A percentile compares a stretch with the other conserved stretches of the same genome.
Conservation (phyloP, 2,797 vertebrate genomes). For the Tragelaphus eurycerus region DNA sequence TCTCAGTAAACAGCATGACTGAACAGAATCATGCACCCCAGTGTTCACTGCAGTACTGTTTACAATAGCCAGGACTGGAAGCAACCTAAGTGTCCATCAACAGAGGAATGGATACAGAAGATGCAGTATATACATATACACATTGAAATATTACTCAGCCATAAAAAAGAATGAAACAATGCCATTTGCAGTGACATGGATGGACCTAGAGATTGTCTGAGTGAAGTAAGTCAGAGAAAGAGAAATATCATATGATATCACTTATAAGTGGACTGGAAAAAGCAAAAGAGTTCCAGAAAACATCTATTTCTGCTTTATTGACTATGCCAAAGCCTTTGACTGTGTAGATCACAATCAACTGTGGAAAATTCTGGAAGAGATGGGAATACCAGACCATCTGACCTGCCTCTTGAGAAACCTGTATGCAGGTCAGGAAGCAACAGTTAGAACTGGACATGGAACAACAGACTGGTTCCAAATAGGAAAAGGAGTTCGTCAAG, state of each 20-base stretch:
- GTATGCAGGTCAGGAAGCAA: too few relatives aligned
- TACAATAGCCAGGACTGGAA: not conserved
- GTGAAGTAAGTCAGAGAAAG: not conserved
- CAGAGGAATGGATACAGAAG: not conserved
- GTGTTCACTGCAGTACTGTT: not conserved
- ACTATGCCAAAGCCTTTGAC: too few relatives aligned
- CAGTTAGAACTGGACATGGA: too few relatives aligned
- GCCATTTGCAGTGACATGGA: not conserved
- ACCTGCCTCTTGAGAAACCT: too few relatives aligned
- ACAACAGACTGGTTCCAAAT: too few relatives aligned
- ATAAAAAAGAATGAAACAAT: not conserved
- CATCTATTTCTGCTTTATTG: too few relatives aligned
- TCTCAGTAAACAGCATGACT: not conserved
- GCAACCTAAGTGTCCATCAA: not conserved
- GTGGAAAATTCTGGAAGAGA: too few relatives aligned
- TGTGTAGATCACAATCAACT: too few relatives aligned
- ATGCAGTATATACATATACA: not conserved
- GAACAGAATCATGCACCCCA: not conserved
- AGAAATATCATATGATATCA: not conserved
- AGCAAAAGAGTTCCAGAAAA: too few relatives aligned
- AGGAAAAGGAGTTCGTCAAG: rapidly evolving
- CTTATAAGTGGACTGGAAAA: not conserved
- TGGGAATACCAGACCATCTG: too few relatives aligned
- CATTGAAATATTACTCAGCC: not conserved
- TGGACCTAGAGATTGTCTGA: not conserved